phyloP scores from a whole-genome alignment of 1,140 invertebrate species.

The Listronotus bonariensis region DNA sequence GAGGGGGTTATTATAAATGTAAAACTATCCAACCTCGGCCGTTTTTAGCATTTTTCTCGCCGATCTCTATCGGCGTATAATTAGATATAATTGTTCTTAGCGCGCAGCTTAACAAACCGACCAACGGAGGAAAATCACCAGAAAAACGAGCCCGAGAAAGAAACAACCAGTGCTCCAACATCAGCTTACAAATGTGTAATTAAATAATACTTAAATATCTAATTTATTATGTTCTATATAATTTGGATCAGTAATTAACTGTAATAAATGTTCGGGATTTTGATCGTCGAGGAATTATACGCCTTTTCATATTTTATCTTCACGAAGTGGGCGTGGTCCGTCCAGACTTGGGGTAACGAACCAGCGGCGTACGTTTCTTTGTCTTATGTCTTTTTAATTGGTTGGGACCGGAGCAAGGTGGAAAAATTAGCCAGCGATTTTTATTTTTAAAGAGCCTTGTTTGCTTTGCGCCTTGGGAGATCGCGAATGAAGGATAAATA shows the following conservation, averaged over 20 bases:
- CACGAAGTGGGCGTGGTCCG: conserved; percentile 38
- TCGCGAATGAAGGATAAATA: too few relatives aligned
- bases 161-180: conserved; percentile 3
- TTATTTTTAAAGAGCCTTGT: too few relatives aligned
- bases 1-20: too few relatives aligned
- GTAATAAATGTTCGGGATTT: conserved; percentile 46
- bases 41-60: conserved; percentile 12
- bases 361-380: conserved; percentile 19
- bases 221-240: conserved; percentile 53
- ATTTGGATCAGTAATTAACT: conserved; percentile 52
- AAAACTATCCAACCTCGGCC: background rate
- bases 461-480: too few relatives aligned
- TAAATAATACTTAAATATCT: conserved; percentile 53
- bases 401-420: too few relatives aligned
- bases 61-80: conserved; percentile 4
- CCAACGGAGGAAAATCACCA: background rate
- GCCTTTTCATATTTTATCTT: conserved; percentile 48
- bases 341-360: conserved; percentile 7
- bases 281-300: conserved; percentile 45
- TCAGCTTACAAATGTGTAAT: conserved; percentile 43
- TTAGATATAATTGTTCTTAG: conserved; percentile 9
- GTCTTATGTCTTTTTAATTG: background rate
- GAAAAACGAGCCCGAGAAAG: conserved; percentile 4
- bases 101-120: background rate
- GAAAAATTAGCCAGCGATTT: too few relatives aligned